phyloP scores from a whole-genome alignment of 2,888 invertebrate species.

The Epinotia ramella region DNA sequence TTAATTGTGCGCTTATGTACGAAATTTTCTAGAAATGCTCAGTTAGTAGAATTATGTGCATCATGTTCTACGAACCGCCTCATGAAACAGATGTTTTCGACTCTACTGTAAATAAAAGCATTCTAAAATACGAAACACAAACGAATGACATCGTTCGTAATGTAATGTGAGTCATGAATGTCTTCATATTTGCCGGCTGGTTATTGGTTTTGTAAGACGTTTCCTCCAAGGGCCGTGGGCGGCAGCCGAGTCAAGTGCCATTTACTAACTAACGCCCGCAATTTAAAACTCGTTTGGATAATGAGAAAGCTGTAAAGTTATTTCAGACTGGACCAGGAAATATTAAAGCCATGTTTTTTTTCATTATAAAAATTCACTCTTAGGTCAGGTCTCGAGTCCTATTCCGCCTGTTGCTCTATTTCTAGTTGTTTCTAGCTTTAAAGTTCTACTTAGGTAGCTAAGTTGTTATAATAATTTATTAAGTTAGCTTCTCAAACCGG shows the following conservation, averaged over 20 bases:
- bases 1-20: too few relatives aligned
- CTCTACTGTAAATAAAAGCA: conserved; percentile 26
- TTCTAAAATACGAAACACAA: conserved; percentile 21
- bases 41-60: too few relatives aligned
- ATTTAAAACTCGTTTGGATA: conserved; percentile 57
- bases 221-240: conserved; percentile 52
- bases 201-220: conserved; percentile 53
- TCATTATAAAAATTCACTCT: too few relatives aligned
- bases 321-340: neutral
- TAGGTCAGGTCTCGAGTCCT: neutral
- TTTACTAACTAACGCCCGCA: conserved; percentile 53
- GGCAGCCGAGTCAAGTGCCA: conserved; percentile 48
- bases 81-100: conserved; percentile 16
- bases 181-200: conserved; percentile 37
- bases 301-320: conserved; percentile 31
- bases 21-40: too few relatives aligned
- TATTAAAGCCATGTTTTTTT: too few relatives aligned
- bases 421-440: neutral
- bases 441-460: neutral
- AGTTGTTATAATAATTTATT: neutral
- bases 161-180: conserved; percentile 51
- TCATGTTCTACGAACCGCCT: conserved; percentile 4
- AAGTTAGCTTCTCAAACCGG: conserved; percentile 5
- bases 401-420: neutral
- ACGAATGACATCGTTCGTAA: conserved; percentile 22